These are phyloP conservation scores for Fulmarus glacialis DNA, from an alignment of 2,113 vertebrate genomes.

Conservation along the genomic window DNA sequence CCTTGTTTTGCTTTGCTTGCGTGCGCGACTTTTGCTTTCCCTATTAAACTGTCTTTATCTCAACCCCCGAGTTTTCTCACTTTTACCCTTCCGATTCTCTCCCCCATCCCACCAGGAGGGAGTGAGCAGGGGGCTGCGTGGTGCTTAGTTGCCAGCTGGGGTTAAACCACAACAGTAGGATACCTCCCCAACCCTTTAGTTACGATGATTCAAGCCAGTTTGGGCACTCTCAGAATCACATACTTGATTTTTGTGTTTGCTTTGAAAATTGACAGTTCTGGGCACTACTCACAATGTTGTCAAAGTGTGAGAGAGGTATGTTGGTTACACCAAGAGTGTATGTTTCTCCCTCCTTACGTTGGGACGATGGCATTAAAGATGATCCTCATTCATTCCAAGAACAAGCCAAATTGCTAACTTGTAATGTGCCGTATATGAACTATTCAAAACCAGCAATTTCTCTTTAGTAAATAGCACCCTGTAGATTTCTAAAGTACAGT, in stretches of 20 bases:
- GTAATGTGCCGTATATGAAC: not conserved
- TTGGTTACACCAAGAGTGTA: not conserved
- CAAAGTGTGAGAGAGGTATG: not conserved
- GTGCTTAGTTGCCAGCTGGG: no score
- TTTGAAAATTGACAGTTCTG: not conserved
- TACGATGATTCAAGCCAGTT: not conserved
- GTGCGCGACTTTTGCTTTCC: no score
- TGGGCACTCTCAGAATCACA: not conserved
- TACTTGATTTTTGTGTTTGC: not conserved
- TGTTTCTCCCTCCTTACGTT: not conserved
- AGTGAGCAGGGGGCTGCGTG: no score
- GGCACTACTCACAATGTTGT: not conserved
- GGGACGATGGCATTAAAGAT: not conserved
- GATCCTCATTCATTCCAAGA: not conserved
- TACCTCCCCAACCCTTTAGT: not conserved
- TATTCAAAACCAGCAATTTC: not conserved
- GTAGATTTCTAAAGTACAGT: not conserved
- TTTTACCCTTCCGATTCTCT: no score
- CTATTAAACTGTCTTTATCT: no score
- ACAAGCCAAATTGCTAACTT: not conserved
- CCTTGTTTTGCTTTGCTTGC: no score
- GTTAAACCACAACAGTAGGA: not conserved
- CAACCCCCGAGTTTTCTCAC: no score
- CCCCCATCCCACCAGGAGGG: no score
- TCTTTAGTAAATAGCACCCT: not conserved